Evolutionary conservation across 2,113 vertebrate genomes (phyloP).

Genomic region (Falcunculus frontatus): DNA sequence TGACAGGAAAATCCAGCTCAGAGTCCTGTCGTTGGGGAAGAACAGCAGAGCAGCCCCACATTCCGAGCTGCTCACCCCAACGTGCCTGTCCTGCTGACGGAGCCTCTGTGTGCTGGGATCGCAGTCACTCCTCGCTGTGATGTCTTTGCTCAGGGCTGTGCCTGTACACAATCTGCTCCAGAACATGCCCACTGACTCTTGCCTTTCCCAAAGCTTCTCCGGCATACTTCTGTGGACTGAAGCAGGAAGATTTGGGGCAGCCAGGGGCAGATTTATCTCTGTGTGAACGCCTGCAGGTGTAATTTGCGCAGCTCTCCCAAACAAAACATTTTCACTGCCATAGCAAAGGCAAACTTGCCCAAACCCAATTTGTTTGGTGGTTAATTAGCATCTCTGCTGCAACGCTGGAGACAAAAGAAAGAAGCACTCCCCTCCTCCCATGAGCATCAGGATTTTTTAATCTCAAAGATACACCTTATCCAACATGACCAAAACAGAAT

Average conservation of each 20-base stretch:
- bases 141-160: slow-evolving; percentile 1
- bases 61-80: neutral
- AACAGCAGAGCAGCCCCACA: neutral
- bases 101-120: neutral
- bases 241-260: neutral
- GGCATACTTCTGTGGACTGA: neutral
- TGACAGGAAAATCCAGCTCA: neutral
- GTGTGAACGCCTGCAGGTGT: rapidly evolving
- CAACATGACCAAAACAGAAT: neutral
- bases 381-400: neutral
- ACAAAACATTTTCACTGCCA: neutral
- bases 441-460: neutral
- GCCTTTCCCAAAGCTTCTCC: neutral
- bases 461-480: neutral
- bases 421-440: neutral
- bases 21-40: neutral
- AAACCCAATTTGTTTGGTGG: neutral
- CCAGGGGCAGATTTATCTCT: neutral
- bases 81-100: neutral
- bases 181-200: neutral
- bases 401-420: neutral
- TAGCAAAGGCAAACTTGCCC: neutral
- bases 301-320: neutral
- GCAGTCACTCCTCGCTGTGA: neutral
- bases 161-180: neutral